Base-by-base conservation (phyloP, 1,140 invertebrate species). In the Nautilus pompilius region DNA sequence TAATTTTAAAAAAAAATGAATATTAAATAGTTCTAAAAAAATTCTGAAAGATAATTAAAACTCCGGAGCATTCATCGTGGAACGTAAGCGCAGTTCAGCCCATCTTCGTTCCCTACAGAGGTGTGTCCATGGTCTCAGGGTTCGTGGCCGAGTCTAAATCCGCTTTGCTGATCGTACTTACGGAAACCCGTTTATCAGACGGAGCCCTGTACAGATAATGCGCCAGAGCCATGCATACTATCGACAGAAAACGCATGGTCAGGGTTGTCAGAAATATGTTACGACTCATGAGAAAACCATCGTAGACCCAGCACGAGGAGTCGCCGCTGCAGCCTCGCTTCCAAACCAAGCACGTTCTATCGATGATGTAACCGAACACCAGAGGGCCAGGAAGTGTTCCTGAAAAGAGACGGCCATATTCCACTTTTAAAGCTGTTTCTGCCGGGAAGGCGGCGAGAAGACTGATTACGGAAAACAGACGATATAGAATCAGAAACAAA, bases 251-350 rank as follows among this genome's bases (percentile, higher is more conserved):
- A 51, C 63, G 64, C 17, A 63, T 59, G 8, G 32, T 32, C 5
- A 67, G 36, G 10, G 61, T 54, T 8, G 60, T 36, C 8, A 68
- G 17, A 45, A 63, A 71, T 33, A 67, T 30, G 41, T 62, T 65
- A 6, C 33, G 34, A 10, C 58, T 57, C 66, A 71, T 53, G 28
- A 45, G 15, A 33, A 62, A 53, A 5, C 49, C 36, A 60, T 82
- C 73, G 58, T 82, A 80, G 5, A 82, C 28, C 80, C 79, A 80
- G 61, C 79, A 82, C 15, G 78, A 78, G 3, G 73, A 70, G 8
- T 63, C 68, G 24, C 71, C 59, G 6, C 67, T 69, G 46, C 78
- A 79, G 4, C 69, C 67, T 55, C 75, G 63, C 54, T 77, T 71
- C 80, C 80, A 82, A 8, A 80, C 68, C 17, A 71, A 17, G 53